Base-by-base conservation (phyloP, 2,888 invertebrate species). In the Hyles lineata region DNA sequence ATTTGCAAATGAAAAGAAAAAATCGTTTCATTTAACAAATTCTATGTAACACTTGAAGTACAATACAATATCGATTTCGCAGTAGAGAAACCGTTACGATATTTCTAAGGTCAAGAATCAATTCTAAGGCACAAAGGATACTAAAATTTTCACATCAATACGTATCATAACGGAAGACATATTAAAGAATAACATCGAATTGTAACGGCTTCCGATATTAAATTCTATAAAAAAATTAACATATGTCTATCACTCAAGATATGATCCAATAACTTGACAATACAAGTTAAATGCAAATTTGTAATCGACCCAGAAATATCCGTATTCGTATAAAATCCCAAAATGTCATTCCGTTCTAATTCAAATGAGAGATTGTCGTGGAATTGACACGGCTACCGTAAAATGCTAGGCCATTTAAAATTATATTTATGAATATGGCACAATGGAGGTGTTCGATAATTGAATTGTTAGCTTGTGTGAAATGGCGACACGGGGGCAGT, bases 191-290 rank as follows among this genome's bases (percentile, higher is more conserved):
- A 94, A 94, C 93, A 84, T 83, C 80, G 79, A 83, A 83, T 75
- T 82, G 78, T 83, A 81, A 82, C 88, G 86, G 83, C 82, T 86
- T 82, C 83, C 83, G 85, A 89, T 86, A 85, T 87, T 86, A 85
- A 78, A 78, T 82, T 85, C 79, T 84, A 83, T 82, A 82, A 80
- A 81, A 85, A 87, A 87, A 94, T 94, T 94, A 88, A 79, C 94
- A 94, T 94, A 94, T 80, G 93, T 94, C 94, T 85, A 92, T 93
- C 92, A 92, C 87, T 83, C 82, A 84, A 84, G 90, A 92, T 90
- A 92, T 91, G 90, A 92, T 91, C 89, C 92, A 90, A 90, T 91
- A 90, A 87, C 78, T 77, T 72, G 70, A 90, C 88, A 90, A 91
- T 88, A 80, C 81, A 75, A 80, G 83, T 85, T 79, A 85, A 81